phyloP scores from a whole-genome alignment of 2,113 vertebrate species.

The Pongo abelii region DNA sequence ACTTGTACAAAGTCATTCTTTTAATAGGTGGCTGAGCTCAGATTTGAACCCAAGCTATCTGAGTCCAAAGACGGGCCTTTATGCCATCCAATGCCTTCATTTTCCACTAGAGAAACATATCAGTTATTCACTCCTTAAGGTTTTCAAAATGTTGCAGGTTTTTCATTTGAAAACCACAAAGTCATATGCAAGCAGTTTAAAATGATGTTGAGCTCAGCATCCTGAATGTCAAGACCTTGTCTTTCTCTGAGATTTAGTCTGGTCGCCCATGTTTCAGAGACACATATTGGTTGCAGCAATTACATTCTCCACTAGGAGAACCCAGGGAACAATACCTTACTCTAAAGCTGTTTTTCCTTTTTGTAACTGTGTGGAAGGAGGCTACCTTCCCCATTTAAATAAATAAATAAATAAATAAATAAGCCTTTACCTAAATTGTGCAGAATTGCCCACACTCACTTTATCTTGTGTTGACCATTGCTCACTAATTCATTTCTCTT shows the following conservation, averaged over 20 bases:
- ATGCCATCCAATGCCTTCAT: conserved; percentile 34
- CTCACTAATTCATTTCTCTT: conserved; percentile 41
- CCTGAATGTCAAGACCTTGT: conserved; percentile 58
- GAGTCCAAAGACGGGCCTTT: conserved; percentile 2
- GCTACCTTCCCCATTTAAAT: background rate
- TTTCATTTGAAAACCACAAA: conserved; percentile 58
- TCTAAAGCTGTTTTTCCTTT: background rate
- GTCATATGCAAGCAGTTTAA: conserved; percentile 38
- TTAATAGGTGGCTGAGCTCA: conserved; percentile 46
- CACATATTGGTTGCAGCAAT: background rate
- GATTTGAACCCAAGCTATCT: conserved; percentile 41
- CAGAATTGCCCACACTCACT: background rate
- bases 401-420: conserved; percentile 13
- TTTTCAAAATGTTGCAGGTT: conserved; percentile 35
- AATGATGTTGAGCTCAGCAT: conserved; percentile 54
- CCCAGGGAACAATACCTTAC: background rate
- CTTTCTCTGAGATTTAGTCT: conserved; percentile 32
- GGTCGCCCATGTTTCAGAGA: conserved; percentile 5
- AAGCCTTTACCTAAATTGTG: conserved; percentile 20
- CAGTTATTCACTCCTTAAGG: conserved; percentile 38
- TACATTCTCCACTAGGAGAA: conserved; percentile 22
- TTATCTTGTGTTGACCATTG: conserved; percentile 12
- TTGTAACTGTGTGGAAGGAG: conserved; percentile 16
- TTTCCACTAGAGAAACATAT: conserved; percentile 36
- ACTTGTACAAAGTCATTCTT: conserved; percentile 14